Evolutionary conservation across 2,888 invertebrate species (phyloP), one percentile per base, ranked within the genome.

Genomic region (Nemapogon koenigi): DNA sequence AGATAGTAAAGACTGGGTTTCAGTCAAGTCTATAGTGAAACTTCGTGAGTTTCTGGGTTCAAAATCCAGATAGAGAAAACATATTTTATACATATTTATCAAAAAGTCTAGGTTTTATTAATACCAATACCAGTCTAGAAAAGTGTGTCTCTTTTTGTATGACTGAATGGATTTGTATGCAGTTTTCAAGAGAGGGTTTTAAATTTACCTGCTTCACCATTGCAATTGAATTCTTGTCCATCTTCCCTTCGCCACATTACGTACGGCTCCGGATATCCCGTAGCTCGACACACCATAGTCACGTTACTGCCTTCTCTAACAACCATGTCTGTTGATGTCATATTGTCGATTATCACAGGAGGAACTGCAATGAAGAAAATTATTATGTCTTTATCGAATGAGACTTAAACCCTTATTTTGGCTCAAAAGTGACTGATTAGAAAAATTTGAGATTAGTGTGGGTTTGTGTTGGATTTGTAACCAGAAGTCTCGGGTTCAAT

Each of bases 201-300:
- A 31, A 31, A 37, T 67, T 42, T 52, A 92, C 93, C 93, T 57
- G 85, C 87, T 63, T 91, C 90, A n/a, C 91, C 91, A 55, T 91
- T 91, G 69, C 92, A 92, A 64, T 90, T 87, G 72, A 94, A 93
- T 59, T 91, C 90, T 53, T 89, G 88, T 40, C 91, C 91, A 55
- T 94, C 94, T 69, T 94, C 94, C 26, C 94, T 81, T 29, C 92
- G 81, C 94, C 94, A 94, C 89, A 93, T 93, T 49, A 94, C 93
- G 63, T 92, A 93, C 10, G 94, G 94, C 52, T 92, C 91, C 0
- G 93, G 93, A 64, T 91, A 93, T 50, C 94, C 94, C 13, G 85
- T 85, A 16, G 94, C 94, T 57, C 91, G 89, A 63, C 94, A 94
- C 46, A 87, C 87, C 68, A 94, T 81, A 19, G 92, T 91, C 36